Evolutionary conservation across 1,140 invertebrate genomes (phyloP).

Genomic region (Euglossa dilemma): DNA sequence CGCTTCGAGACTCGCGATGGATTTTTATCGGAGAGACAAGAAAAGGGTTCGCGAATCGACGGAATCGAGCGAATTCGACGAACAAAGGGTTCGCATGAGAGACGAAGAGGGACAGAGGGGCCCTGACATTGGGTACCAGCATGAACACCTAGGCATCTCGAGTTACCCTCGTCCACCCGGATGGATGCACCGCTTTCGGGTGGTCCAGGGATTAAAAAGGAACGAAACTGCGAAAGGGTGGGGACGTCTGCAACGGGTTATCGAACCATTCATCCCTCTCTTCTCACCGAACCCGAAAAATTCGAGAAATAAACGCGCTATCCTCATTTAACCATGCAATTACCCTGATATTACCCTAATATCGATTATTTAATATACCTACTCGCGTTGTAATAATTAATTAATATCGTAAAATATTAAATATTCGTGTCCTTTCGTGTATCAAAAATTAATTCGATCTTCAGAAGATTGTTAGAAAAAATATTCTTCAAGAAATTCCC

Average conservation of each 20-base stretch:
- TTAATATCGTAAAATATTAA: too few relatives aligned
- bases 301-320: not conserved
- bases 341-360: too few relatives aligned
- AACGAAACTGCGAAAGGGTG: not conserved
- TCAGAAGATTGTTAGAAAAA: too few relatives aligned
- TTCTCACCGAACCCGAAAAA: not conserved
- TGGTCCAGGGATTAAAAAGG: conserved; percentile 51
- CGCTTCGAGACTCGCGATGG: not conserved
- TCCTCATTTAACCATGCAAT: not conserved
- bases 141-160: conserved; percentile 48
- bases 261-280: not conserved
- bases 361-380: too few relatives aligned
- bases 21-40: not conserved
- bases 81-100: not conserved
- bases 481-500: too few relatives aligned
- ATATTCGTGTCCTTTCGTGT: too few relatives aligned
- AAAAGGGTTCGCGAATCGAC: not conserved
- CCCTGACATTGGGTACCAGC: conserved; percentile 41
- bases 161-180: conserved; percentile 47
- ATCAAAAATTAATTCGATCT: too few relatives aligned
- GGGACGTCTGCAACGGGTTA: not conserved
- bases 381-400: too few relatives aligned
- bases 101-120: conserved; percentile 30
- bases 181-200: conserved; percentile 57
- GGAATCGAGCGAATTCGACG: not conserved